A percentile compares a stretch with the other conserved stretches of the same genome.
Evolutionary conservation across 2,797 vertebrate genomes (phyloP).

Genomic region (Danio choprae): DNA sequence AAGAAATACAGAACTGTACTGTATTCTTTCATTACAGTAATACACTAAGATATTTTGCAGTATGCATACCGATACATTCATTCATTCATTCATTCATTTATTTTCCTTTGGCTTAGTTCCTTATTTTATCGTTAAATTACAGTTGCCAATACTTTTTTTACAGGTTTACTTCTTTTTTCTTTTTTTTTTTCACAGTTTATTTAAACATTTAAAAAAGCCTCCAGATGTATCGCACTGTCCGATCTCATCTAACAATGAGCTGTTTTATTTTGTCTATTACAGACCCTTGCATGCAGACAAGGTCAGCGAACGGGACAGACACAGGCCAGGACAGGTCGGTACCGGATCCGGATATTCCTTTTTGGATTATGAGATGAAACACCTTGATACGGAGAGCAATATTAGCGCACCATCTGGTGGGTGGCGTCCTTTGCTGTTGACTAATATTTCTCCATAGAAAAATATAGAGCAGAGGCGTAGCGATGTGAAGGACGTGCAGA

Average conservation of each 20-base stretch:
- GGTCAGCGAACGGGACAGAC: slow-evolving; percentile 70
- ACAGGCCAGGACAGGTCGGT: slow-evolving; percentile 51
- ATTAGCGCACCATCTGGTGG: slow-evolving; percentile 83
- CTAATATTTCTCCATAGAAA: slow-evolving; percentile 76
- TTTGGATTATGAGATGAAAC: slow-evolving; percentile 82
- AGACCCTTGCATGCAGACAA: slow-evolving; percentile 60
- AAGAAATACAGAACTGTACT: no score
- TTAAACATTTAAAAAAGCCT: not conserved
- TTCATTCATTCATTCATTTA: no score
- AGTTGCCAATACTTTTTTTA: no score
- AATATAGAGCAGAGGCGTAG: slow-evolving; percentile 67
- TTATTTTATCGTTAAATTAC: no score
- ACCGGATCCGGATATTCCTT: slow-evolving; percentile 69
- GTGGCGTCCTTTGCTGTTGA: slow-evolving; percentile 76
- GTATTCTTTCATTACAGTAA: no score
- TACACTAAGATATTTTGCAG: no score
- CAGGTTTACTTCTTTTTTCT: no score
- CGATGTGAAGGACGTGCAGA: slow-evolving; percentile 74
- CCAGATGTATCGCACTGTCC: not conserved
- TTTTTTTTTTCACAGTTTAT: no score
- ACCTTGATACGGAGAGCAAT: slow-evolving; percentile 79
- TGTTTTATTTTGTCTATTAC: slow-evolving; percentile 51
- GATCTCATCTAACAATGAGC: not conserved
- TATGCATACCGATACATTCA: no score
- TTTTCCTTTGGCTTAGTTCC: no score